phyloP scores from a whole-genome alignment of 2,113 vertebrate genomes.

The Podarcis muralis region DNA sequence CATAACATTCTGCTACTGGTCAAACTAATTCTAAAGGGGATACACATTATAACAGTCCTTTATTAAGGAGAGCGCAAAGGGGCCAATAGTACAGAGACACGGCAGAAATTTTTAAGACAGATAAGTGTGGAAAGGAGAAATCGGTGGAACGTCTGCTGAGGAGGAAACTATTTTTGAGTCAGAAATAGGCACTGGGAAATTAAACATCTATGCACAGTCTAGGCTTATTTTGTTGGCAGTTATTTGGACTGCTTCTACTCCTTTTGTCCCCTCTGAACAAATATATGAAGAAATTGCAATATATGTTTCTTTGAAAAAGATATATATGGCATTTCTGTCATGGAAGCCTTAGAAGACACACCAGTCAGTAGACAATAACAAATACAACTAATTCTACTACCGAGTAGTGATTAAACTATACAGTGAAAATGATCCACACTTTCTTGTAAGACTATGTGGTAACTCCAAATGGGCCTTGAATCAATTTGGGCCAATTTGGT shows the following conservation, averaged over 20 bases:
- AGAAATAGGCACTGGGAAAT: slow-evolving; percentile 34
- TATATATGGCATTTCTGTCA: slow-evolving; percentile 32
- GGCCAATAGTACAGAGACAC: neutral
- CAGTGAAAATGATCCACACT: too few species aligned
- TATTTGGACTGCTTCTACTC: neutral
- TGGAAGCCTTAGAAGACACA: neutral
- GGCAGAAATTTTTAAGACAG: slow-evolving; percentile 45
- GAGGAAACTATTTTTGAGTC: slow-evolving; percentile 44
- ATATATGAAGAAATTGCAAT: neutral
- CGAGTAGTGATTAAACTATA: too few species aligned
- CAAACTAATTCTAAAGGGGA: slow-evolving; percentile 60
- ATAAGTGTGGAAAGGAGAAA: slow-evolving; percentile 20
- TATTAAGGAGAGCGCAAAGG: slow-evolving; percentile 46
- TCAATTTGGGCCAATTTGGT: too few species aligned
- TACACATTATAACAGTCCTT: slow-evolving; percentile 49
- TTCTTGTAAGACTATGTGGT: too few species aligned
- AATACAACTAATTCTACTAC: too few species aligned
- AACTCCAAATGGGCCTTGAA: too few species aligned
- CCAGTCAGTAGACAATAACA: too few species aligned
- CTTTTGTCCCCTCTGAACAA: neutral
- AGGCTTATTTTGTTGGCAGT: neutral
- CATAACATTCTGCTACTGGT: slow-evolving; percentile 55
- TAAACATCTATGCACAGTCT: slow-evolving; percentile 25
- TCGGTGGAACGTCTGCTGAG: slow-evolving; percentile 24
- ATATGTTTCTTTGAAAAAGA: slow-evolving; percentile 16